phyloP scores from a whole-genome alignment of 2,113 vertebrate species.

The Alectura lathami region DNA sequence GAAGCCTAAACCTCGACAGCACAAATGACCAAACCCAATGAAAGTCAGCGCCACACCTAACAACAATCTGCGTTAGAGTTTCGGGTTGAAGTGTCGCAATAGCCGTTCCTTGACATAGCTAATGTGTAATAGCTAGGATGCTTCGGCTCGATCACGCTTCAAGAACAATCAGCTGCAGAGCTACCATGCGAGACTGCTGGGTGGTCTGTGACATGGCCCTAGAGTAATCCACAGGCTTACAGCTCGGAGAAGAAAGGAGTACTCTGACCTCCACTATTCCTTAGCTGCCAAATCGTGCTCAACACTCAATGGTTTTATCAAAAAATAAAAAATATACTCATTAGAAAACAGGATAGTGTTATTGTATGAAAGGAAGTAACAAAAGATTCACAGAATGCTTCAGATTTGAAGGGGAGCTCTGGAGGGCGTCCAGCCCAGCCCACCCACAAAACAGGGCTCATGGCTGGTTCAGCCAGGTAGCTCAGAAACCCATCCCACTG shows the following conservation, averaged over 20 bases:
- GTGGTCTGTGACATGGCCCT: neutral
- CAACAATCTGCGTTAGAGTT: neutral
- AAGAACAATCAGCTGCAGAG: neutral
- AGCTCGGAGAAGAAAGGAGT: neutral
- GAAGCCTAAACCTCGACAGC: neutral
- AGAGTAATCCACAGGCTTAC: neutral
- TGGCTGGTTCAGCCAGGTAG: neutral
- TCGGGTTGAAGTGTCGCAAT: neutral
- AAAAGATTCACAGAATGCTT: neutral
- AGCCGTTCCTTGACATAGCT: neutral
- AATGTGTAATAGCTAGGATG: too few species aligned
- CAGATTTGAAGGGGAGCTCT: neutral
- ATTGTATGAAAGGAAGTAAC: rapidly evolving
- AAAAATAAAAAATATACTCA: neutral
- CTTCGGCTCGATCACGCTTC: neutral
- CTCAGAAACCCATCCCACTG: neutral
- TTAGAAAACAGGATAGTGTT: too few species aligned
- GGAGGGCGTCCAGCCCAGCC: neutral
- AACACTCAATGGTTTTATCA: neutral
- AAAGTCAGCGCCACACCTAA: neutral
- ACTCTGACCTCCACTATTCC: neutral
- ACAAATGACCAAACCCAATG: neutral
- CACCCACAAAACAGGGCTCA: neutral
- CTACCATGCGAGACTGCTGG: neutral
- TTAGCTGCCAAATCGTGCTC: neutral